Conservation (phyloP, 1,140 invertebrate species). For the Trichogramma pretiosum region DNA sequence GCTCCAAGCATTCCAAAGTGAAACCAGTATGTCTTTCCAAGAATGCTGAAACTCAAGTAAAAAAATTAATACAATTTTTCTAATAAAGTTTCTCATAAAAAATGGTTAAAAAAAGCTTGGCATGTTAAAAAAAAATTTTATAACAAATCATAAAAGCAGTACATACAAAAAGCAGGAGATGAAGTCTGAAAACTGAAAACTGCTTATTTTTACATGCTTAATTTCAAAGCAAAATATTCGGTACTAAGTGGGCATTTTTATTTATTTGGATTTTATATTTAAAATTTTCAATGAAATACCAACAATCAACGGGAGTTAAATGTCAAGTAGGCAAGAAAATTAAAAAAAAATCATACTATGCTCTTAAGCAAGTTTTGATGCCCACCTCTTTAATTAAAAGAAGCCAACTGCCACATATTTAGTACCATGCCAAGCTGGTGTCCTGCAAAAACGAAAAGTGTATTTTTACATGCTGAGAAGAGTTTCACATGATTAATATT, state of each 20-base stretch:
- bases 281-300: too few species aligned
- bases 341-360: not conserved
- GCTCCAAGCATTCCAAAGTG: conserved; percentile 16
- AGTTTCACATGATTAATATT: conserved; percentile 12
- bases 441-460: conserved; percentile 39
- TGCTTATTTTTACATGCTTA: too few species aligned
- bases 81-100: conserved; percentile 4
- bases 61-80: conserved; percentile 5
- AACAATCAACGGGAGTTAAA: too few species aligned
- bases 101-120: conserved; percentile 16
- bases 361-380: conserved; percentile 13
- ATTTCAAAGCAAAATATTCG: too few species aligned
- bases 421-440: conserved; percentile 25
- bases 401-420: conserved; percentile 23
- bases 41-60: conserved; percentile 23
- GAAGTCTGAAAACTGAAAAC: too few species aligned
- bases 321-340: too few species aligned
- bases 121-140: conserved; percentile 8
- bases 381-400: conserved; percentile 30
- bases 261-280: too few species aligned
- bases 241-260: too few species aligned
- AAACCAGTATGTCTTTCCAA: conserved; percentile 17
- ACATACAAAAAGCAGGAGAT: too few species aligned
- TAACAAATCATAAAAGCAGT: too few species aligned
- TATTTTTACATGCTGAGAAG: conserved; percentile 14